Conservation (phyloP, 2,888 invertebrate species). For the Apomyelois bistriatella region DNA sequence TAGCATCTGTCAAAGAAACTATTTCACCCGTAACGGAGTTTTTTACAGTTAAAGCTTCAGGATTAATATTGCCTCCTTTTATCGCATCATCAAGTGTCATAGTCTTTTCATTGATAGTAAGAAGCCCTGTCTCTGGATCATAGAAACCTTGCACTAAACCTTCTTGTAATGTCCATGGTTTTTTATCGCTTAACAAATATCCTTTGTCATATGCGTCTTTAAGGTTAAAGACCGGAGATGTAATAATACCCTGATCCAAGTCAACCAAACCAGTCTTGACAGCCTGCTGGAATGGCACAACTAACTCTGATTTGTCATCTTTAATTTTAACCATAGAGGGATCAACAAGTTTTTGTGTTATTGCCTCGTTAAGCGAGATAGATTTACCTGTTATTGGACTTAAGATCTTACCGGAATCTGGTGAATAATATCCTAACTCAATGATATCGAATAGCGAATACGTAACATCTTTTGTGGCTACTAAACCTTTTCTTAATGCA, state of each 20-base stretch:
- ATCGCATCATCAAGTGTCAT: constrained; percentile 88
- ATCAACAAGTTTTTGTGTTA: constrained; percentile 86
- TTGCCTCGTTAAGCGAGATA: constrained; percentile 87
- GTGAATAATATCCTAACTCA: constrained; percentile 87
- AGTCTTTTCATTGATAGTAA: constrained; percentile 84
- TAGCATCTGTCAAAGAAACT: constrained; percentile 89
- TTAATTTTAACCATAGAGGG: constrained; percentile 85
- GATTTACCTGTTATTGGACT: constrained; percentile 88
- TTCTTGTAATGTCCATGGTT: constrained; percentile 91
- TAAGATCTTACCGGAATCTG: constrained; percentile 86
- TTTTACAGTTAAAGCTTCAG: constrained; percentile 87
- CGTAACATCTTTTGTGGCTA: constrained; percentile 85
- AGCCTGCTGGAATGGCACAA: constrained; percentile 85
- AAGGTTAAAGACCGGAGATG: constrained; percentile 84
- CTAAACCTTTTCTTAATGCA: constrained; percentile 84
- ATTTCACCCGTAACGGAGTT: constrained; percentile 90
- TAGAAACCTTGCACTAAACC: constrained; percentile 90
- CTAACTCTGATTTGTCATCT: constrained; percentile 84
- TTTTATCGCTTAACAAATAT: constrained; percentile 87
- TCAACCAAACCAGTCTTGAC: constrained; percentile 85
- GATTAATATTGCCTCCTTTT: constrained; percentile 86
- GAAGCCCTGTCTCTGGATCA: constrained; percentile 85
- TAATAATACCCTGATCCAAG: constrained; percentile 84
- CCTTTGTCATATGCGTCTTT: constrained; percentile 91
- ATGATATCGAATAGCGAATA: constrained; percentile 87